phyloP scores from a whole-genome alignment of 2,113 vertebrate genomes.

The Andinoacara biseriatus region DNA sequence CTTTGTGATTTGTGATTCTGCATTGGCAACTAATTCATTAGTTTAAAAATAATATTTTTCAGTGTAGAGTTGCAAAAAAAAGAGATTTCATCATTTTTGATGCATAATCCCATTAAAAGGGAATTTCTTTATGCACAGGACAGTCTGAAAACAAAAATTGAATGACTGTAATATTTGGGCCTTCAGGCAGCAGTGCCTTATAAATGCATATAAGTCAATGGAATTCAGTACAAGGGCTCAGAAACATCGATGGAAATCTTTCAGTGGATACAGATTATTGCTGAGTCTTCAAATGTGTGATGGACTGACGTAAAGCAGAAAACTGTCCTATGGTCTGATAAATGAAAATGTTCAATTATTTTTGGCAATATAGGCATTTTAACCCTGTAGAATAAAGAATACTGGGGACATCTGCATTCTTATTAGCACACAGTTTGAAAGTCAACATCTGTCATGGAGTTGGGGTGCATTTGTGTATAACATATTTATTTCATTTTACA shows the following conservation, averaged over 20 bases:
- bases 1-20: neutral
- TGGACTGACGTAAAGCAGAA: neutral
- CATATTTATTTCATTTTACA: neutral
- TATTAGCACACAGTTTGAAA: neutral
- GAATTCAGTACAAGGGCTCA: neutral
- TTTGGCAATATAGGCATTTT: neutral
- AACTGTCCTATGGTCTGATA: neutral
- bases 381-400: neutral
- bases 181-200: neutral
- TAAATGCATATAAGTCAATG: neutral
- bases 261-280: too few species aligned
- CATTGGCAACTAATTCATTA: neutral
- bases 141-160: neutral
- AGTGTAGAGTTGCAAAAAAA: neutral
- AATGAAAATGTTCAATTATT: neutral
- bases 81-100: neutral
- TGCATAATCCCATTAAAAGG: neutral
- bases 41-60: neutral
- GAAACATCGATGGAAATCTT: too few species aligned
- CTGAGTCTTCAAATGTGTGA: neutral
- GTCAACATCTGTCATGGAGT: too few species aligned
- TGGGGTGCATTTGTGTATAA: too few species aligned
- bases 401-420: neutral
- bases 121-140: neutral
- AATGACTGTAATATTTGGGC: neutral